Evolutionary conservation across 2,113 vertebrate species (phyloP), one percentile per base, ranked within the genome.

Genomic region (Cyphomyrus discorhynchus): DNA sequence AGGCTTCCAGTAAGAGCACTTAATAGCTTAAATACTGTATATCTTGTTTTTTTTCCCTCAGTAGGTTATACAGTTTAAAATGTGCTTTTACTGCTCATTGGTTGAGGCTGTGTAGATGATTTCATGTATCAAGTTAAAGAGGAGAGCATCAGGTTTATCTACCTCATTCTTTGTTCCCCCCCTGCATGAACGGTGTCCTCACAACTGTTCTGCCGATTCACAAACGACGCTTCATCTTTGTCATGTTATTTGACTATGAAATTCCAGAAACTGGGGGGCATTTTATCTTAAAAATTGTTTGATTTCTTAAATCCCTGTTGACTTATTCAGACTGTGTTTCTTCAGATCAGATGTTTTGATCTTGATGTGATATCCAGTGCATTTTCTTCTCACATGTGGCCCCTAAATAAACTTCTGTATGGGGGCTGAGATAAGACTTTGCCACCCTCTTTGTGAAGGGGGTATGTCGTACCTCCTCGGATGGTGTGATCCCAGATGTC

Each of bases 401-500:
- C 86, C 49, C 50, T 90, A 56, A 88, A 86, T 89, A 86, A 92
- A 90, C 89, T 90, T 66, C 58, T 89, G 88, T 52, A 88, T 39
- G 13, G 21, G 86, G 50, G 88, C 31, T 47, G 52, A 31, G 50
- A 91, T 88, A 80, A 89, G 53, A 15, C n/a, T 31, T 46, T 88
- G n/a, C 10, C 24, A 46, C 21, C 47, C 58, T 88, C 46, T 77
- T 39, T 39, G 87, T 39, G 80, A 90, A 88, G 70, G 35, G 31
- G 84, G 84, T 42, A 87, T 70, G 19, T 52, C 53, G 47, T 88
- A 24, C 74, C 88, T 88, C 90, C 88, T 62, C 83, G 49, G 42
- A 52, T 90, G 90, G 82, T 91, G 90, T 88, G 42, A 90, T 83
- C 86, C 74, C 56, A 58, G 8, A 74, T 86, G 90, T 90, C 90